Evolutionary conservation across 2,113 vertebrate species (phyloP).

Genomic region (Spizaetus ornatus): DNA sequence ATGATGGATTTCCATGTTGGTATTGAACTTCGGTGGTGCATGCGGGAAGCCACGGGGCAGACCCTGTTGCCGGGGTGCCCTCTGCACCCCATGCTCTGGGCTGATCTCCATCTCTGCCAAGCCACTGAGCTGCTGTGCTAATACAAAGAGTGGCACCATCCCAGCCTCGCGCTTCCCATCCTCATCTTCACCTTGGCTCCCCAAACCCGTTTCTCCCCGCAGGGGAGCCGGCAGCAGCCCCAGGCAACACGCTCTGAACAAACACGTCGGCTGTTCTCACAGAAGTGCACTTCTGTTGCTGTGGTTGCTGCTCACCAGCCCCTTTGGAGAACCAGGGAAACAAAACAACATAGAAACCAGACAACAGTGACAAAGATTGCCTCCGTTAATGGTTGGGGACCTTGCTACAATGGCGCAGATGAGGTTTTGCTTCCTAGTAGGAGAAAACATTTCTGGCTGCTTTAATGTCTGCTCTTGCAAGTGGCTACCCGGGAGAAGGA

Average conservation of each 20-base stretch:
- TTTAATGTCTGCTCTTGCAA: background rate
- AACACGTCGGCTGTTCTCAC: background rate
- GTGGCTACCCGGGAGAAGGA: background rate
- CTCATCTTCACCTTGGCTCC: background rate
- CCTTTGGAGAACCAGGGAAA: background rate
- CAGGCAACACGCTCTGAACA: background rate
- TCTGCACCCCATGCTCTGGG: rapidly evolving
- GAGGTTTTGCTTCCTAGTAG: background rate
- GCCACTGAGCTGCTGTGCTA: background rate
- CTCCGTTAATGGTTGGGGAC: background rate
- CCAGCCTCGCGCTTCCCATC: rapidly evolving
- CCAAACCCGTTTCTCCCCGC: rapidly evolving
- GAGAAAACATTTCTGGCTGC: background rate
- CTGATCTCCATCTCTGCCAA: background rate
- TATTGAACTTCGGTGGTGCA: background rate
- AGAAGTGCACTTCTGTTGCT: background rate
- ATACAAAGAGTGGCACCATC: background rate
- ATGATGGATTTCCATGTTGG: background rate
- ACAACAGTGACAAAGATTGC: background rate
- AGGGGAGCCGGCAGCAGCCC: background rate
- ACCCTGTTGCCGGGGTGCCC: background rate
- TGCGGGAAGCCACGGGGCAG: rapidly evolving
- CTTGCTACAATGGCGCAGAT: background rate
- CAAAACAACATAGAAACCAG: background rate
- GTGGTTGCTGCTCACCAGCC: background rate